phyloP scores from a whole-genome alignment of 2,888 invertebrate genomes.

The Liodrosophila aerea region DNA sequence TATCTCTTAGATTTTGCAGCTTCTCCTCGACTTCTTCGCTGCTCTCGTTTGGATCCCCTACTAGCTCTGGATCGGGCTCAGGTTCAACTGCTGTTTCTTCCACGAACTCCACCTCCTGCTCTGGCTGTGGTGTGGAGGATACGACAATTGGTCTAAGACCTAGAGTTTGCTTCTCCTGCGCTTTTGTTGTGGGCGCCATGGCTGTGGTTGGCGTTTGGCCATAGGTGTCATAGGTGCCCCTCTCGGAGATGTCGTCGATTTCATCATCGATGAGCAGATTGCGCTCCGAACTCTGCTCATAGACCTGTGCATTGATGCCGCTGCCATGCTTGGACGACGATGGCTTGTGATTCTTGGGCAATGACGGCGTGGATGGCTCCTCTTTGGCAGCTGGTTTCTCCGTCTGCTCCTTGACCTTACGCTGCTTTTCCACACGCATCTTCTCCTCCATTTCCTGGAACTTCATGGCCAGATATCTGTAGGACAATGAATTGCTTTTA shows the following conservation, averaged over 20 bases:
- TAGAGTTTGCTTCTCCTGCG: slow-evolving; percentile 54
- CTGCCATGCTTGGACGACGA: slow-evolving; percentile 61
- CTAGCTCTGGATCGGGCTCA: slow-evolving; percentile 9
- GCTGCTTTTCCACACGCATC: slow-evolving; percentile 87
- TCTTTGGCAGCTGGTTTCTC: slow-evolving; percentile 77
- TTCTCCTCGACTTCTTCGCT: slow-evolving; percentile 45
- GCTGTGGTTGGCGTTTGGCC: slow-evolving; percentile 54
- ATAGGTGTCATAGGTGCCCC: slow-evolving; percentile 70
- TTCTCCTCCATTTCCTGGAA: slow-evolving; percentile 94
- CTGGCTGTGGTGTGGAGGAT: slow-evolving; percentile 70
- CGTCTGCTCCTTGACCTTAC: slow-evolving; percentile 70
- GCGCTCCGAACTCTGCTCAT: slow-evolving; percentile 80
- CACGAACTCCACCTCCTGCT: no score
- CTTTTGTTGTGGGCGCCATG: slow-evolving; percentile 48
- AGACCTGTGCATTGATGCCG: slow-evolving; percentile 77
- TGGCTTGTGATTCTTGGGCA: slow-evolving; percentile 54
- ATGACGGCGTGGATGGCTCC: slow-evolving; percentile 54
- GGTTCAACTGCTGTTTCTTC: slow-evolving; percentile 2
- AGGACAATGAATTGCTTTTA: background rate
- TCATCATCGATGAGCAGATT: slow-evolving; percentile 81
- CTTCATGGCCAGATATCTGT: slow-evolving; percentile 90
- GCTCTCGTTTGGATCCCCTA: slow-evolving; percentile 20
- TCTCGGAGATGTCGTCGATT: slow-evolving; percentile 77
- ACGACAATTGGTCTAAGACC: slow-evolving; percentile 79
- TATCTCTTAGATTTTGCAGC: slow-evolving; percentile 54